Conservation (phyloP, 2,113 vertebrate species). For the Erpornis zantholeuca region DNA sequence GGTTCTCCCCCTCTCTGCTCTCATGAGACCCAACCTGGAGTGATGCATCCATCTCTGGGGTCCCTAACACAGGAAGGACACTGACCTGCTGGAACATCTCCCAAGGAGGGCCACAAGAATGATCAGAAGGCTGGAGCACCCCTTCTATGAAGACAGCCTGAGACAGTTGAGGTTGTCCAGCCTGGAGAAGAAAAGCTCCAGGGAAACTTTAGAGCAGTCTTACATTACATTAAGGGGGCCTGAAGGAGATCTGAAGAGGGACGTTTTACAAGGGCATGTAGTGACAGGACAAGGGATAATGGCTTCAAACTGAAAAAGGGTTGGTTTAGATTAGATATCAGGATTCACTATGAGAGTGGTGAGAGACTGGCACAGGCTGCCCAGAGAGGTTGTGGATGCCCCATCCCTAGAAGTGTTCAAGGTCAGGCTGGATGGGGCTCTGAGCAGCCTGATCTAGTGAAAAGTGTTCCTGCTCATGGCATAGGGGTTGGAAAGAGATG, state of each 20-base stretch:
- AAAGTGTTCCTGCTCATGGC: background rate
- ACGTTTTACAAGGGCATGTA: background rate
- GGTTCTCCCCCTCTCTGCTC: background rate
- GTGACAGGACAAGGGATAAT: background rate
- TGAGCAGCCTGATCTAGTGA: background rate
- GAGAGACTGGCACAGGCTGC: background rate
- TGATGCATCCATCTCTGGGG: background rate
- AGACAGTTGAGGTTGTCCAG: background rate
- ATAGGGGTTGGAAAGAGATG: background rate
- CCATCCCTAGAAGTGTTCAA: background rate
- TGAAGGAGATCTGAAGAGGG: background rate
- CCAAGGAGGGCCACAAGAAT: background rate
- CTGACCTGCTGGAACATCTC: background rate
- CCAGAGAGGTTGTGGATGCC: background rate
- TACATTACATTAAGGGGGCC: background rate
- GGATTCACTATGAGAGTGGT: background rate
- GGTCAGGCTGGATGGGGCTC: background rate
- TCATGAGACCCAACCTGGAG: background rate
- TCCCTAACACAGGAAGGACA: background rate
- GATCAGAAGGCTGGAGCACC: background rate
- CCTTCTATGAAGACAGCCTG: background rate
- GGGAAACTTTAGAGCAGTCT: background rate
- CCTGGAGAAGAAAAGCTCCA: background rate
- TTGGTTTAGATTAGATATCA: background rate
- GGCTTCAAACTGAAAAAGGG: background rate